Percentiles rank a stretch among this genome's conserved stretches.
These are phyloP conservation scores for Halotydeus destructor DNA, from an alignment of 1,140 invertebrate species.

Conservation along the genomic window DNA sequence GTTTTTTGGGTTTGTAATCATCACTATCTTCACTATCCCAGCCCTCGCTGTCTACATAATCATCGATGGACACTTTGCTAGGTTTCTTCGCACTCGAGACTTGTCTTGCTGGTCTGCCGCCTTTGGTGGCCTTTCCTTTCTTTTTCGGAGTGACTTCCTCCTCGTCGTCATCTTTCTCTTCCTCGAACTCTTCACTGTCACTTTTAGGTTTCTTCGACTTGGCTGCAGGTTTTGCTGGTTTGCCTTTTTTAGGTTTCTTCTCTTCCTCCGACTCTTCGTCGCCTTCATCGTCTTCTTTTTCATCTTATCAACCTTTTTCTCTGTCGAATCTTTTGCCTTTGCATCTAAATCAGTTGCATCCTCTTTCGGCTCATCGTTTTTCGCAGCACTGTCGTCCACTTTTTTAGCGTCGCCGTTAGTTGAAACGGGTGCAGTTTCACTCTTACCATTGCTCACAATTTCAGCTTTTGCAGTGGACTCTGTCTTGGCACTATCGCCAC, in stretches of 20 bases:
- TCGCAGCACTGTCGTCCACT: conserved; percentile 3
- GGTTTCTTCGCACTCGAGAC: neutral
- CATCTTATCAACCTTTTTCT: neutral
- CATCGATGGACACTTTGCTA: conserved; percentile 6
- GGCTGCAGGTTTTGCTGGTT: neutral
- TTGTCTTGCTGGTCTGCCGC: conserved; percentile 5
- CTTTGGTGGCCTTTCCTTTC: neutral
- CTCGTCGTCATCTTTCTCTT: conserved; percentile 8
- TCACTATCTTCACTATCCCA: conserved; percentile 5
- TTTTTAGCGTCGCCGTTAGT: neutral
- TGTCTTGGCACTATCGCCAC: neutral
- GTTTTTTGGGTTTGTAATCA: neutral
- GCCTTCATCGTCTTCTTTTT: conserved; percentile 1
- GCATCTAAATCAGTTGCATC: too few species aligned
- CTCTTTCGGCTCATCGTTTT: too few species aligned
- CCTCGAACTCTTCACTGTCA: conserved; percentile 9
- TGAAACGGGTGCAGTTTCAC: neutral
- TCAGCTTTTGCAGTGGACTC: neutral
- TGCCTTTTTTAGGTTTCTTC: neutral
- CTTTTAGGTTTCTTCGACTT: conserved; percentile 3
- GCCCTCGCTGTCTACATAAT: conserved; percentile 12
- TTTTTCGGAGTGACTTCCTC: conserved; percentile 5
- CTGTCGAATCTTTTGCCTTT: too few species aligned
- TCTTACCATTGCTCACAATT: neutral
- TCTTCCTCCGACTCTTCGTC: neutral